Conservation (phyloP, 2,888 invertebrate species). For the Gisinianus flammeolus region DNA sequence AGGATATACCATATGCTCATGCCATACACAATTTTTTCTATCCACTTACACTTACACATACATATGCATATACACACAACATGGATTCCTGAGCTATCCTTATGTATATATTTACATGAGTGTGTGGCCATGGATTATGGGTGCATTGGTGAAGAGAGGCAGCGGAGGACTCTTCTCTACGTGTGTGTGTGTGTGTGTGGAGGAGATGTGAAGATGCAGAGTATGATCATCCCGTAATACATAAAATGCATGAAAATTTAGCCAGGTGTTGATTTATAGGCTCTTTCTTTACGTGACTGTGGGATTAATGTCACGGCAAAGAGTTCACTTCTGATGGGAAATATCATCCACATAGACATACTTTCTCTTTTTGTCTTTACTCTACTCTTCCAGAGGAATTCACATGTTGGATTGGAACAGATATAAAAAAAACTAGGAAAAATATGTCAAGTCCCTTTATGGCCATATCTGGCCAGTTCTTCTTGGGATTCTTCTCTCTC, state of each 20-base stretch:
- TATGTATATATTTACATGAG: too few relatives aligned
- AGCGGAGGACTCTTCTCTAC: too few relatives aligned
- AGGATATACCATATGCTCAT: too few relatives aligned
- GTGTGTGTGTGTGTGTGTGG: not conserved
- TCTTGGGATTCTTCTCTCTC: not conserved
- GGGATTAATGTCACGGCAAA: constrained; percentile 20
- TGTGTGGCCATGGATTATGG: too few relatives aligned
- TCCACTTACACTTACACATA: too few relatives aligned
- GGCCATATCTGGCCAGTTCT: constrained; percentile 18
- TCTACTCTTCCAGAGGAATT: not conserved
- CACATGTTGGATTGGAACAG: not conserved
- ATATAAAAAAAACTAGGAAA: not conserved
- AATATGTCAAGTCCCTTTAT: constrained; percentile 34
- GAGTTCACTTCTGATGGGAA: not conserved
- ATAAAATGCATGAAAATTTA: constrained; percentile 17
- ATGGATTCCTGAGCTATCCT: too few relatives aligned
- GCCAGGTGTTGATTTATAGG: constrained; percentile 23
- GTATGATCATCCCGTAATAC: not conserved
- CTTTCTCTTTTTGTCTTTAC: not conserved
- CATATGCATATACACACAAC: too few relatives aligned
- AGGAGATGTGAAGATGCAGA: not conserved
- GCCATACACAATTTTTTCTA: too few relatives aligned
- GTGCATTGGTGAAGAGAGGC: too few relatives aligned
- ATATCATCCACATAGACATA: not conserved
- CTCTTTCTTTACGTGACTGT: constrained; percentile 11